Evolutionary conservation across 2,797 vertebrate genomes (phyloP).

Genomic region (Lithobates sylvaticus): DNA sequence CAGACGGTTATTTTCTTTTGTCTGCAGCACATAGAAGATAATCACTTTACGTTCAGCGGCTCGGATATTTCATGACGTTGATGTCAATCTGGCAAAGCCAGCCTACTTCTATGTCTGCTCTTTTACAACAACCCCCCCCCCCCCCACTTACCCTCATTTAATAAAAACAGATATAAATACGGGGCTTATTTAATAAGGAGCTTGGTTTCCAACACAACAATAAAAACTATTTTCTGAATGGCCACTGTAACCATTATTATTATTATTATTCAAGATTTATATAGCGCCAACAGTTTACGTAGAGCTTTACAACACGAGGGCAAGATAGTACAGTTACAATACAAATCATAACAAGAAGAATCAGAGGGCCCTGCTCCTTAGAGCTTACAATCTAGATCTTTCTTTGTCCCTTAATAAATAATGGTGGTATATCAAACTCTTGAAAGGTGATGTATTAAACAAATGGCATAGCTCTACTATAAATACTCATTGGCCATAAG

Average conservation of each 20-base stretch:
- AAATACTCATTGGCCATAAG: background rate
- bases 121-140: background rate
- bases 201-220: background rate
- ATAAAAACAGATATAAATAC: background rate
- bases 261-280: too few species aligned
- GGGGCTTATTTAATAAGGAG: too few species aligned
- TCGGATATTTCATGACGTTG: slow-evolving; percentile 26
- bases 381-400: too few species aligned
- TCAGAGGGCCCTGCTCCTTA: too few species aligned
- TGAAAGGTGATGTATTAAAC: slow-evolving; percentile 2
- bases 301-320: too few species aligned
- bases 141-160: background rate
- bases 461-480: background rate
- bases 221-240: background rate
- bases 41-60: slow-evolving; percentile 23
- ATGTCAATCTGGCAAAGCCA: slow-evolving; percentile 13
- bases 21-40: background rate
- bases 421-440: background rate
- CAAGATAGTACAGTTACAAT: too few species aligned
- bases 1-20: background rate
- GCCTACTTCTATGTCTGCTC: slow-evolving; percentile 5
- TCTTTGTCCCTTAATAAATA: background rate
- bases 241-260: background rate
- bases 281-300: too few species aligned
- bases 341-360: too few species aligned